phyloP scores from a whole-genome alignment of 2,888 invertebrate species.

The Watsonalla binaria region DNA sequence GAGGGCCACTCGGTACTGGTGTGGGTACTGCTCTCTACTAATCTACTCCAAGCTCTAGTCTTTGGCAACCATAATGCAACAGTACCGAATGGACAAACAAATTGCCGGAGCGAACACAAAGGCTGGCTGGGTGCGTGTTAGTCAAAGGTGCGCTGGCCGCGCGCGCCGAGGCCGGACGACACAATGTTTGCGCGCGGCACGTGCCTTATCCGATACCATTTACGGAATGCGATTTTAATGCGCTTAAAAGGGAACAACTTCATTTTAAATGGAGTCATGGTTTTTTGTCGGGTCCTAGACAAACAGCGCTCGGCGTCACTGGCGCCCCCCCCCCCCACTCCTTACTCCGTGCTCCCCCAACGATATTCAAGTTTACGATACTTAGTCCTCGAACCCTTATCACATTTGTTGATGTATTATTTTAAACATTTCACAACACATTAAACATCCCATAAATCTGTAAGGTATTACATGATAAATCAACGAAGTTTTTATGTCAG shows the following conservation, averaged over 20 bases:
- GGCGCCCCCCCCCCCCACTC: background rate
- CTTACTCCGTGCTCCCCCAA: conserved; percentile 7
- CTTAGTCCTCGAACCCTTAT: too few relatives aligned
- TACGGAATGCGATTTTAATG: conserved; percentile 69
- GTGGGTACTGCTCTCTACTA: too few relatives aligned
- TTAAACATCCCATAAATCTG: too few relatives aligned
- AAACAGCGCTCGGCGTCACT: conserved; percentile 17
- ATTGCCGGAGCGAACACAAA: conserved; percentile 4
- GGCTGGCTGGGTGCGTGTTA: too few relatives aligned
- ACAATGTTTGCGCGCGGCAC: conserved; percentile 51
- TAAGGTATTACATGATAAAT: too few relatives aligned
- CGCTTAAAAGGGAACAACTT: conserved; percentile 59
- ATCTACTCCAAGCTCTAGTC: too few relatives aligned
- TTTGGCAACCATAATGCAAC: too few relatives aligned
- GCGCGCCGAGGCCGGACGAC: conserved; percentile 24
- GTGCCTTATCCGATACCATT: conserved; percentile 68
- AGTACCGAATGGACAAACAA: too few relatives aligned
- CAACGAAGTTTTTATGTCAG: too few relatives aligned
- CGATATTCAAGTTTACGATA: background rate
- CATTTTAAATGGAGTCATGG: conserved; percentile 45
- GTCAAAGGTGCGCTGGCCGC: conserved; percentile 1
- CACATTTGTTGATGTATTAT: too few relatives aligned
- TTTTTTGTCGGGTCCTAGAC: conserved; percentile 41
- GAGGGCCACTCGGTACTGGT: too few relatives aligned
- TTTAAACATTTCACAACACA: too few relatives aligned